Evolutionary conservation across 2,888 invertebrate species (phyloP).

Genomic region (Oxyteleia sp.): DNA sequence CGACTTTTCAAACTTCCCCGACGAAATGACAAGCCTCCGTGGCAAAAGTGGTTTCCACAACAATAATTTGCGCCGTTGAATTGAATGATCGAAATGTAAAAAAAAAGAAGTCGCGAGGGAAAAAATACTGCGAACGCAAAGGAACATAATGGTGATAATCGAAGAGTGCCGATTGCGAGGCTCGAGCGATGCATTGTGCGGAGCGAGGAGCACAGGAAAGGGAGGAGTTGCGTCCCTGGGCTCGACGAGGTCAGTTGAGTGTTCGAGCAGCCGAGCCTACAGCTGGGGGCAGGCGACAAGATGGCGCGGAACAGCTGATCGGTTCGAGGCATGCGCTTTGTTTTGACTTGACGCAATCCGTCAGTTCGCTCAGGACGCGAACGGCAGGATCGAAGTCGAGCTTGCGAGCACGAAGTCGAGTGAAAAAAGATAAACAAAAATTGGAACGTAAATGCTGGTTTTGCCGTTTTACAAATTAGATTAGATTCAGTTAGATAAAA

Average conservation of each 20-base stretch:
- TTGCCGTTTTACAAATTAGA: no score
- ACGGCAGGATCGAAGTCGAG: constrained; percentile 17
- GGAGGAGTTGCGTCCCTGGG: constrained; percentile 74
- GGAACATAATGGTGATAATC: constrained; percentile 24
- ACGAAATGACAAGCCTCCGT: neutral
- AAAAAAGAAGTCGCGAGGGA: neutral
- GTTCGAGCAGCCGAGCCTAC: constrained; percentile 80
- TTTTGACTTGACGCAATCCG: constrained; percentile 57
- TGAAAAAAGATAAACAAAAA: no score
- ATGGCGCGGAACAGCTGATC: constrained; percentile 86
- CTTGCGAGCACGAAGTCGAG: neutral
- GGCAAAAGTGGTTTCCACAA: neutral
- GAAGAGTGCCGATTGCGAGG: constrained; percentile 40
- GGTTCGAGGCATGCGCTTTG: constrained; percentile 79
- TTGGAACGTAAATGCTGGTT: no score
- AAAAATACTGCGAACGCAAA: neutral
- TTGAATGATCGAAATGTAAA: neutral
- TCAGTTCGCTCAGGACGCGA: constrained; percentile 20
- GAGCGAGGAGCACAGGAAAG: constrained; percentile 57
- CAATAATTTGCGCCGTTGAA: neutral
- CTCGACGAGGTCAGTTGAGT: constrained; percentile 85
- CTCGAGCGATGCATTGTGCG: constrained; percentile 30
- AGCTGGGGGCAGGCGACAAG: constrained; percentile 83
- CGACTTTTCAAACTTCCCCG: no score
- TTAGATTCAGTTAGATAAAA: no score